phyloP scores from a whole-genome alignment of 2,797 vertebrate species.

The Heliangelus exortis region DNA sequence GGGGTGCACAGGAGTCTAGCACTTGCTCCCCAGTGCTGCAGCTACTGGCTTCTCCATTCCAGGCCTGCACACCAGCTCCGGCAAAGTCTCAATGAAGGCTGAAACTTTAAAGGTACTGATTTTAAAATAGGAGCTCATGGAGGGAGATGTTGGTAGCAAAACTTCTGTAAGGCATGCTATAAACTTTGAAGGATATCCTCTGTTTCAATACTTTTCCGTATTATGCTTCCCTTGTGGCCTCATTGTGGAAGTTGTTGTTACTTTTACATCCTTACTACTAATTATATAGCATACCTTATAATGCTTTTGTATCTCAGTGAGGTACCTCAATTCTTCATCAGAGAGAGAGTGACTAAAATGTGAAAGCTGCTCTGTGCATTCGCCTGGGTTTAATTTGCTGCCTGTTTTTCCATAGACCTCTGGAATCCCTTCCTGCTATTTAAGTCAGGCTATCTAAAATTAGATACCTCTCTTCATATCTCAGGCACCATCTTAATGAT shows the following conservation, averaged over 20 bases:
- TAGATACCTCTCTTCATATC: conserved; percentile 47
- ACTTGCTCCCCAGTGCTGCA: neutral
- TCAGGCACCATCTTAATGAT: conserved; percentile 68
- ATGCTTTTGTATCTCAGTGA: neutral
- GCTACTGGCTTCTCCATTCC: neutral
- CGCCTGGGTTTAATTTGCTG: neutral
- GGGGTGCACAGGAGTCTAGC: neutral
- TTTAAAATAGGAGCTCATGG: neutral
- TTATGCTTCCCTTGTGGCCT: neutral
- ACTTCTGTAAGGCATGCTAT: neutral
- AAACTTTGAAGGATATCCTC: neutral
- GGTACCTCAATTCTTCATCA: neutral
- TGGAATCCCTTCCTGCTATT: conserved; percentile 7
- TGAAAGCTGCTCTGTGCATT: neutral
- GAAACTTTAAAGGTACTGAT: neutral
- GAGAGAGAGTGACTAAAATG: neutral
- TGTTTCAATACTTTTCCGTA: neutral
- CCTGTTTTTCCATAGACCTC: neutral
- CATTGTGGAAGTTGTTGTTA: neutral
- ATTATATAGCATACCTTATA: neutral
- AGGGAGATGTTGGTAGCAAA: neutral
- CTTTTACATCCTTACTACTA: neutral
- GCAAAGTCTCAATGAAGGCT: neutral
- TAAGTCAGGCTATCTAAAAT: conserved; percentile 45
- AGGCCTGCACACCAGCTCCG: neutral